Evolutionary conservation across 2,113 vertebrate genomes (phyloP).

Genomic region (Mormyrus iriodes): DNA sequence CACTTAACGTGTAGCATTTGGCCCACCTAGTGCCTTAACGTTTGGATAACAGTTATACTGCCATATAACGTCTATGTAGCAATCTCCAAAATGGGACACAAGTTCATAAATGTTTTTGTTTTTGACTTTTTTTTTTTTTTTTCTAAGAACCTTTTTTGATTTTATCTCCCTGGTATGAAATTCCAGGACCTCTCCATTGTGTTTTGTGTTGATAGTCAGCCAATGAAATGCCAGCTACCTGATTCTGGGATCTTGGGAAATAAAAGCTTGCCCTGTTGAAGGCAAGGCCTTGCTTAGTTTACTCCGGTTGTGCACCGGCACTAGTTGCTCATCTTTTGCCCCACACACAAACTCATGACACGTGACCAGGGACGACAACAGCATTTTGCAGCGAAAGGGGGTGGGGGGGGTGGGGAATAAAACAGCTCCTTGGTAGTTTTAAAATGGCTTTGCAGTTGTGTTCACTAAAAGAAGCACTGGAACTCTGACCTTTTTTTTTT

Average conservation of each 20-base stretch:
- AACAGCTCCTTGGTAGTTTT: constrained; percentile 88
- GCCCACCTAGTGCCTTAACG: constrained; percentile 94
- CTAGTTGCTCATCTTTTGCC: not conserved
- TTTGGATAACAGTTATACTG: constrained; percentile 85
- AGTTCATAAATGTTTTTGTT: constrained; percentile 24
- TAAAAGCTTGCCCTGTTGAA: constrained; percentile 41
- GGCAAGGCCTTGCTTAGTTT: constrained; percentile 36
- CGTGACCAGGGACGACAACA: not conserved
- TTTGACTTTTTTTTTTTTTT: constrained; percentile 37
- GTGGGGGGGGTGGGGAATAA: constrained; percentile 38
- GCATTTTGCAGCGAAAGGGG: constrained; percentile 34
- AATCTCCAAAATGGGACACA: constrained; percentile 44
- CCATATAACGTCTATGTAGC: constrained; percentile 72
- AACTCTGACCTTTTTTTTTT: constrained; percentile 76
- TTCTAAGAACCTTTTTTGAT: constrained; percentile 46
- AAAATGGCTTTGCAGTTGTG: constrained; percentile 81
- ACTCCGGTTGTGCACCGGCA: constrained; percentile 22
- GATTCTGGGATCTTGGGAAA: constrained; percentile 47
- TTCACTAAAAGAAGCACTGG: constrained; percentile 96
- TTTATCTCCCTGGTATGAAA: constrained; percentile 41
- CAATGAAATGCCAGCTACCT: constrained; percentile 62
- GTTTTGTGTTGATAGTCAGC: constrained; percentile 66
- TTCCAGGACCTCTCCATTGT: constrained; percentile 62
- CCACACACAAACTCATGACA: not conserved
- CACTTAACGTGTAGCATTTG: constrained; percentile 84